These are phyloP conservation scores for Sinocyclocheilus maitianheensis DNA, from an alignment of 2,113 vertebrate genomes.

Conservation along the genomic window DNA sequence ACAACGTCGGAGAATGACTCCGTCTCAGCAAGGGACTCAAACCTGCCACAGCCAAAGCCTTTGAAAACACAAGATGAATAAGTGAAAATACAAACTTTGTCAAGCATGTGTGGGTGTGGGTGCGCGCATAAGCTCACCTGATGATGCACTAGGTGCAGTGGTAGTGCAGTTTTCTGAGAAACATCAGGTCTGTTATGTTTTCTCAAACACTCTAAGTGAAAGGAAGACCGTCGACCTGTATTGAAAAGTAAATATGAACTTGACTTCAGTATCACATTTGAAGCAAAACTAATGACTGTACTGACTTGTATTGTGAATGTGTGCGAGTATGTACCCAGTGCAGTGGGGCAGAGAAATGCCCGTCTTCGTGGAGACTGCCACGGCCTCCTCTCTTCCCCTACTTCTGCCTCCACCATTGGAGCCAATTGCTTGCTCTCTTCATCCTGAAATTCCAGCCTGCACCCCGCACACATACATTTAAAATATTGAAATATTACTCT, in stretches of 20 bases:
- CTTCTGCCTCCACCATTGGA: conserved; percentile 79
- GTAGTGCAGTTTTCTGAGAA: conserved; percentile 91
- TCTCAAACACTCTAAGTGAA: conserved; percentile 95
- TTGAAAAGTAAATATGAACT: background rate
- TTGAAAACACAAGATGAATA: conserved; percentile 16
- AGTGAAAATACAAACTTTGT: background rate
- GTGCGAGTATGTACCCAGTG: conserved; percentile 79
- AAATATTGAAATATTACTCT: background rate
- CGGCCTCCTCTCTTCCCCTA: conserved; percentile 70
- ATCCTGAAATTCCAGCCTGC: conserved; percentile 88
- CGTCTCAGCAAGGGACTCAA: conserved; percentile 91
- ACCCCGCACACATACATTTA: conserved; percentile 38
- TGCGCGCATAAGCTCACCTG: conserved; percentile 77
- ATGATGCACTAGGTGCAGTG: conserved; percentile 92
- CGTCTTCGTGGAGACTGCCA: conserved; percentile 82
- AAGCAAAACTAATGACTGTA: background rate
- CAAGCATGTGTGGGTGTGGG: background rate
- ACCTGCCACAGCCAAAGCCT: conserved; percentile 91
- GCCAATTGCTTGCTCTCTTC: conserved; percentile 91
- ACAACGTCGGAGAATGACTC: conserved; percentile 89
- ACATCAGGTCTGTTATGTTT: conserved; percentile 86
- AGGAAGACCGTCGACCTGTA: conserved; percentile 91
- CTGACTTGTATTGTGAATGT: background rate
- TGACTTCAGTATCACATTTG: background rate
- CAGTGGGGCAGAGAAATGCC: conserved; percentile 90